A percentile compares a stretch with the other conserved stretches of the same genome.
Conservation (phyloP, 2,888 invertebrate species). For the Andrena flavipes region DNA sequence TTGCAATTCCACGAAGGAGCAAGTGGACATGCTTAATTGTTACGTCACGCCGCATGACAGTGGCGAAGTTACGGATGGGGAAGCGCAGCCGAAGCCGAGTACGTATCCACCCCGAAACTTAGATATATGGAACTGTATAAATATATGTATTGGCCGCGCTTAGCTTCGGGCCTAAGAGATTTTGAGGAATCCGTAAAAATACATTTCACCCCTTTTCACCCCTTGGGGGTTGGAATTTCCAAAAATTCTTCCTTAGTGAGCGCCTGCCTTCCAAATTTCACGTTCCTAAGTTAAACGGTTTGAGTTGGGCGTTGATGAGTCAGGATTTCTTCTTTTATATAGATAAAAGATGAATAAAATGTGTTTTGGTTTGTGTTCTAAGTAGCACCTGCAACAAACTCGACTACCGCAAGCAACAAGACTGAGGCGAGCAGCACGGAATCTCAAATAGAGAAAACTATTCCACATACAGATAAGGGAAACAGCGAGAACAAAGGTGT, state of each 20-base stretch:
- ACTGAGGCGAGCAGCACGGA: constrained; percentile 10
- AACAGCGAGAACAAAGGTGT: background rate
- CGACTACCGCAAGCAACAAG: background rate
- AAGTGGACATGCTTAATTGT: constrained; percentile 37
- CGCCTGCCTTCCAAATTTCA: too few species aligned
- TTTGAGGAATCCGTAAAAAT: too few species aligned
- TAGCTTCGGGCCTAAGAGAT: too few species aligned
- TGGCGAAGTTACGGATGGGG: constrained; percentile 1
- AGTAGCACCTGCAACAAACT: constrained; percentile 6
- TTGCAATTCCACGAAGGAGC: constrained; percentile 34
- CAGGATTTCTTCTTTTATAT: too few species aligned
- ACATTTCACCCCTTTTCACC: too few species aligned
- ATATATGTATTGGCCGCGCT: too few species aligned
- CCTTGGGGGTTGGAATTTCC: too few species aligned
- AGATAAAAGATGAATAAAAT: background rate
- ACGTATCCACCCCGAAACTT: background rate
- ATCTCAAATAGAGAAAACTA: constrained; percentile 9
- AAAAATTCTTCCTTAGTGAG: too few species aligned
- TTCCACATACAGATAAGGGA: background rate
- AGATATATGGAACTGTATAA: background rate
- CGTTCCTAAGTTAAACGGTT: too few species aligned
- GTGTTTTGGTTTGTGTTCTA: background rate
- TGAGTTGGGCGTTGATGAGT: too few species aligned
- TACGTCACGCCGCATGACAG: constrained; percentile 27
- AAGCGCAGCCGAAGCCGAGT: background rate